Conservation (phyloP, 1,140 invertebrate species). For the Camponotus floridanus region DNA sequence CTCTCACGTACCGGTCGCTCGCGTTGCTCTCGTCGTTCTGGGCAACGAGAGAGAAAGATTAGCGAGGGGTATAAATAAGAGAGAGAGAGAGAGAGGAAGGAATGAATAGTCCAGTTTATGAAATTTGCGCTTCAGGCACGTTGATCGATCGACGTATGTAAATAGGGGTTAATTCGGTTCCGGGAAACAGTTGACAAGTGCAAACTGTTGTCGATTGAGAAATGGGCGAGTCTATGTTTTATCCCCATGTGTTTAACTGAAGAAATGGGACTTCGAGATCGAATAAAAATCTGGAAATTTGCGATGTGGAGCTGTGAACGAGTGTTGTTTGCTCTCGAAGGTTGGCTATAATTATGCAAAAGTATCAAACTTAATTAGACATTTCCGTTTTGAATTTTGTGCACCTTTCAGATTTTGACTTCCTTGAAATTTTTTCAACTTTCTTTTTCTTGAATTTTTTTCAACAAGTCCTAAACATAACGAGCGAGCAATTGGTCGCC, state of each 20-base stretch:
- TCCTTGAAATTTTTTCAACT: neutral
- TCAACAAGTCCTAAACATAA: neutral
- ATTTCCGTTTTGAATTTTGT: neutral
- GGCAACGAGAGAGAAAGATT: slow-evolving; percentile 69
- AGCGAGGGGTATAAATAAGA: slow-evolving; percentile 36
- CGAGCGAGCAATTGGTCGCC: slow-evolving; percentile 14
- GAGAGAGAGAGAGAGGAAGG: neutral
- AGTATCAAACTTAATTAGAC: neutral
- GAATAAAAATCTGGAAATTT: no score
- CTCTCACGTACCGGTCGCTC: slow-evolving; percentile 82
- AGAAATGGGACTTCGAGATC: neutral
- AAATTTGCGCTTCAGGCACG: slow-evolving; percentile 1
- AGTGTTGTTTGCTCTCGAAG: neutral
- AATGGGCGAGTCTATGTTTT: neutral
- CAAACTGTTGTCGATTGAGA: neutral
- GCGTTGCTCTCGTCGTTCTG: slow-evolving; percentile 78
- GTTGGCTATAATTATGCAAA: neutral
- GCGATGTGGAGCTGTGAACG: no score
- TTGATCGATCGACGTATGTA: slow-evolving; percentile 8
- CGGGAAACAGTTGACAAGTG: neutral
- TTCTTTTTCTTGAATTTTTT: no score
- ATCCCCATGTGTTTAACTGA: neutral
- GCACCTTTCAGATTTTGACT: no score
- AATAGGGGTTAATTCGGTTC: neutral
- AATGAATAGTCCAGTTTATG: neutral